These are phyloP conservation scores for Ericerus pela DNA, from an alignment of 1,140 invertebrate species.

Conservation along the genomic window DNA sequence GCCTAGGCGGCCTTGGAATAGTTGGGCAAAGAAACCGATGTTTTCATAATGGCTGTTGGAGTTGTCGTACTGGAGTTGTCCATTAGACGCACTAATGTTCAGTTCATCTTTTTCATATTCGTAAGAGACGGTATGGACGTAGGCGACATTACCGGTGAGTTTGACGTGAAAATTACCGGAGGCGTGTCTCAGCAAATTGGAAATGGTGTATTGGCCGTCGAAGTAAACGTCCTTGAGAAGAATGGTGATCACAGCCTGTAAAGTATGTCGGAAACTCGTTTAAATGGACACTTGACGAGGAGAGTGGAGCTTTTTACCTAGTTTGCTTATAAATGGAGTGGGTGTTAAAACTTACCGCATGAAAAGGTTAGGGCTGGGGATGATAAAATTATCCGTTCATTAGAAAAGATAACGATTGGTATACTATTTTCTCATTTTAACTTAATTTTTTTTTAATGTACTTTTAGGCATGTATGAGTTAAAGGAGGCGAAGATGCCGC, in stretches of 20 bases:
- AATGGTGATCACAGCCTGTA: not conserved
- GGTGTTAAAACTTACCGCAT: too few relatives aligned
- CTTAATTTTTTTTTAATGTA: too few relatives aligned
- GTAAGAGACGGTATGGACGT: not conserved
- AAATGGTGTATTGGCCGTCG: not conserved
- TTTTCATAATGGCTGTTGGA: not conserved
- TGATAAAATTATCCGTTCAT: too few relatives aligned
- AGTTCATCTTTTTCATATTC: not conserved
- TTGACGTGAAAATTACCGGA: not conserved
- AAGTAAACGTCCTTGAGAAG: not conserved
- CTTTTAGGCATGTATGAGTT: too few relatives aligned
- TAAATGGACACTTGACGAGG: not conserved
- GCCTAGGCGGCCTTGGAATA: conserved; percentile 1
- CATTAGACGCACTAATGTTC: not conserved
- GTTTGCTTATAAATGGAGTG: too few relatives aligned
- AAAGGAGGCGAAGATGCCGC: too few relatives aligned
- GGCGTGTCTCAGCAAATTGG: not conserved
- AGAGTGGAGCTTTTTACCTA: too few relatives aligned
- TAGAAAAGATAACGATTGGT: too few relatives aligned
- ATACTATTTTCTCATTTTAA: too few relatives aligned
- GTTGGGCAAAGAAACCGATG: not conserved
- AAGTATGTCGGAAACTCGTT: not conserved
- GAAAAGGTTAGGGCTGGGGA: too few relatives aligned
- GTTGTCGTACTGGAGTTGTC: not conserved
- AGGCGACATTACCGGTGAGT: not conserved